Base-by-base conservation (phyloP, 2,888 invertebrate genomes). In the Rutpela maculata region DNA sequence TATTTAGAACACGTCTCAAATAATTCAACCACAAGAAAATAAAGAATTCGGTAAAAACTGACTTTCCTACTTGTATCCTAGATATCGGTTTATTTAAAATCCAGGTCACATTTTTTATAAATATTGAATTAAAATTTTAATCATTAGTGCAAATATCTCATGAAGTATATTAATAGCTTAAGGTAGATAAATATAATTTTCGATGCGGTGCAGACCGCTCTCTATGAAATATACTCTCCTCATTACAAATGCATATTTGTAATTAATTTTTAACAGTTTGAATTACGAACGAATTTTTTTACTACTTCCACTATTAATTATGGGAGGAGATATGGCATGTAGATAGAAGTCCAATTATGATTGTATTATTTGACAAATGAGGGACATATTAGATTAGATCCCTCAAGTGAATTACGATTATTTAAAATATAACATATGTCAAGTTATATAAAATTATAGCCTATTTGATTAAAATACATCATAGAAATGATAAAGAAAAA, bases 41-140 rank as follows among this genome's bases (percentile, higher is more conserved):
- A 12, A 70, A 22, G 70, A 60, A 69, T 60, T 70, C 15, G 2
- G 15, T n/a, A 56, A 31, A 26, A 69, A 70, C 60, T 43, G 9
- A 70, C 26, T 70, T 70, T 70, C 70, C 43, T 60, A 43, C 43
- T 38, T 43, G n/a, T 62, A 70, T 59, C 38, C 60, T 60, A 60
- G 70, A 60, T 70, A 22, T 43, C 43, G 1, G 15, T 11, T 57
- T 43, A 59, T 60, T 55, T 70, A 60, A 70, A 60, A 70, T 70
- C 70, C 62, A 43, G 70, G 70, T 62, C 60, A 31, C 50, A 22
- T 59, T 70, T 69, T 68, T 70, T 62, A 26, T 19, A 4, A 5
- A 22, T 55, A 67, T 55, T 56, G 19, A 26, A n/a, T n/a, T 17
- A 38, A 63, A 43, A 31, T 69, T 57, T 69, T 18, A 35, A 55